Evolutionary conservation across 2,113 vertebrate genomes (phyloP).

Genomic region (Macquaria ambigua): DNA sequence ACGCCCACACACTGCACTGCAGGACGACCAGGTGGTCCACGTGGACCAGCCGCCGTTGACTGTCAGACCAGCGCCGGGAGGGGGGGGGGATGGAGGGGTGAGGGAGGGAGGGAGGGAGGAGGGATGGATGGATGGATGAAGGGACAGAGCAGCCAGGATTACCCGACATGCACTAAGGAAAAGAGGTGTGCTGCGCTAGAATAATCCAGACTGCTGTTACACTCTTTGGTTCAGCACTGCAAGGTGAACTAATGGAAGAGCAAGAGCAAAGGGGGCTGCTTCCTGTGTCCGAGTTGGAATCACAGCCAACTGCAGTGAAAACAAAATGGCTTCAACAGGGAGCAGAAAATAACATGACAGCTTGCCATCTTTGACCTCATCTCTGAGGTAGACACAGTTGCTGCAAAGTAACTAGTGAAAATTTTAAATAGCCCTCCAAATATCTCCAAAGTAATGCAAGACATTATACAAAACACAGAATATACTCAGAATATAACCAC

Average conservation of each 20-base stretch:
- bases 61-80: slow-evolving; percentile 70
- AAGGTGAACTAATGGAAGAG: slow-evolving; percentile 57
- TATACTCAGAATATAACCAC: slow-evolving; percentile 5
- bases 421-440: slow-evolving; percentile 23
- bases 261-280: slow-evolving; percentile 46
- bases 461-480: neutral
- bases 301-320: slow-evolving; percentile 58
- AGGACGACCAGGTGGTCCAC: slow-evolving; percentile 98
- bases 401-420: slow-evolving; percentile 15
- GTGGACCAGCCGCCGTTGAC: slow-evolving; percentile 99
- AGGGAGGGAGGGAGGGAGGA: slow-evolving; percentile 37
- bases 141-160: slow-evolving; percentile 88
- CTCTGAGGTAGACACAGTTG: slow-evolving; percentile 18
- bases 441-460: slow-evolving; percentile 1
- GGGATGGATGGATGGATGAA: slow-evolving; percentile 73
- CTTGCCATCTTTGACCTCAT: slow-evolving; percentile 39
- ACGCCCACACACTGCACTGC: slow-evolving; percentile 96
- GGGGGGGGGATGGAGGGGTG: slow-evolving; percentile 46
- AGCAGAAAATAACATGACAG: slow-evolving; percentile 56
- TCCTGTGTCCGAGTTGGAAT: slow-evolving; percentile 55
- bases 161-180: slow-evolving; percentile 83
- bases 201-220: slow-evolving; percentile 69
- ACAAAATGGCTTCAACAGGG: slow-evolving; percentile 63
- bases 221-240: slow-evolving; percentile 52
- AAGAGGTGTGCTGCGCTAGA: slow-evolving; percentile 59